Percentiles rank a stretch among this genome's conserved stretches.
Evolutionary conservation across 2,113 vertebrate species (phyloP).

Genomic region (Paradoxurus hermaphroditus): DNA sequence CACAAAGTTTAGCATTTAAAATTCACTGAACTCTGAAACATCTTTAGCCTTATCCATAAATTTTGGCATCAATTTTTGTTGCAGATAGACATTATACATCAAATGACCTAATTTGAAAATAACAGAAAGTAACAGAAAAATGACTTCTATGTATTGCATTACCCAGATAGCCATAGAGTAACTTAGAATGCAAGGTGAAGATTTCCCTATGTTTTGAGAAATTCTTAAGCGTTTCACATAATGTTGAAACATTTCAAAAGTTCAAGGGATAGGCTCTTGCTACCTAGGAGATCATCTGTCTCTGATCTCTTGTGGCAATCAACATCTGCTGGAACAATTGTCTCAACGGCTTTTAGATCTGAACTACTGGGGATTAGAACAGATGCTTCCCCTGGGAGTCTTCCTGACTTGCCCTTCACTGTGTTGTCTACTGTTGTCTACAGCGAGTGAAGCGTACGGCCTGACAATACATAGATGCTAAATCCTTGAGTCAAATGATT

Average conservation of each 20-base stretch:
- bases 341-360: constrained; percentile 21
- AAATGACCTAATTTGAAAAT: neutral
- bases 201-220: constrained; percentile 4
- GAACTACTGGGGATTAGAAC: constrained; percentile 29
- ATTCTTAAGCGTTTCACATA: neutral
- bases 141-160: neutral
- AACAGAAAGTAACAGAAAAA: neutral
- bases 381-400: constrained; percentile 28
- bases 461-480: constrained; percentile 28
- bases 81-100: neutral
- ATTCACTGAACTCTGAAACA: neutral
- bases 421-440: neutral
- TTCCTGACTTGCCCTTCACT: neutral
- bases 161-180: neutral
- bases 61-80: neutral
- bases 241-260: constrained; percentile 4
- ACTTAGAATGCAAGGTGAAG: neutral
- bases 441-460: neutral
- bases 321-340: constrained; percentile 52
- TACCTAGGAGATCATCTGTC: neutral
- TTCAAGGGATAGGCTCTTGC: neutral
- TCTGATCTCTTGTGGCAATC: neutral
- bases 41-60: neutral
- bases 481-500: constrained; percentile 43
- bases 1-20: neutral